Evolutionary conservation across 2,888 invertebrate species (phyloP).

Genomic region (Amiota communis): DNA sequence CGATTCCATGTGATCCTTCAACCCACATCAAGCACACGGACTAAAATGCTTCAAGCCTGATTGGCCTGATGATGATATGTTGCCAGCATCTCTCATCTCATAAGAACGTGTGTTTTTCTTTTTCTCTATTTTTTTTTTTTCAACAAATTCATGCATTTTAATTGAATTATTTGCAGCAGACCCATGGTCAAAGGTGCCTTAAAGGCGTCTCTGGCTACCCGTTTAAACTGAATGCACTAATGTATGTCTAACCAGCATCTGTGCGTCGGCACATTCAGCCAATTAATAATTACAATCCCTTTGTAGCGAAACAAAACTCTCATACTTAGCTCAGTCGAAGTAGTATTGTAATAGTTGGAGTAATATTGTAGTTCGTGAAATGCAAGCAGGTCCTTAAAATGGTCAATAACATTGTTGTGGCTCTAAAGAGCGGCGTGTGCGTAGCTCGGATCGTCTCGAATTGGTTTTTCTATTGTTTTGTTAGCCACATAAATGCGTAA

Average conservation of each 20-base stretch:
- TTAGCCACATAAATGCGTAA: slow-evolving; percentile 44
- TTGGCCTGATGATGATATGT: slow-evolving; percentile 52
- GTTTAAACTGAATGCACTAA: slow-evolving; percentile 1
- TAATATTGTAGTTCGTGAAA: not conserved
- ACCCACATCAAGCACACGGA: slow-evolving; percentile 17
- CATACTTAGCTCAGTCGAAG: too few species aligned
- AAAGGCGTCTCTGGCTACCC: slow-evolving; percentile 27
- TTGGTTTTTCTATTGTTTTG: not conserved
- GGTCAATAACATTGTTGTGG: slow-evolving; percentile 25
- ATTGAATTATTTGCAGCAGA: slow-evolving; percentile 52
- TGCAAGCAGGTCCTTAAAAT: slow-evolving; percentile 35
- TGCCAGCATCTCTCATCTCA: slow-evolving; percentile 47
- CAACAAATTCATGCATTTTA: slow-evolving; percentile 64
- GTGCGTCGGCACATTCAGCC: slow-evolving; percentile 23
- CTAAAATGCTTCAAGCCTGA: not conserved
- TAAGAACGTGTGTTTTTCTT: not conserved
- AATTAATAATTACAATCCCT: slow-evolving; percentile 35
- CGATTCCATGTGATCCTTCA: slow-evolving; percentile 1
- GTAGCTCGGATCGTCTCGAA: not conserved
- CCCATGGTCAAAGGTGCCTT: slow-evolving; percentile 37
- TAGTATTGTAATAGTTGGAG: too few species aligned
- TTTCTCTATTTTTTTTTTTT: slow-evolving; percentile 40
- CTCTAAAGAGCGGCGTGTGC: slow-evolving; percentile 30
- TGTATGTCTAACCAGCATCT: slow-evolving; percentile 35
- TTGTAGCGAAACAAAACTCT: slow-evolving; percentile 2